phyloP scores from a whole-genome alignment of 2,797 vertebrate species.

The Danio kyathit region DNA sequence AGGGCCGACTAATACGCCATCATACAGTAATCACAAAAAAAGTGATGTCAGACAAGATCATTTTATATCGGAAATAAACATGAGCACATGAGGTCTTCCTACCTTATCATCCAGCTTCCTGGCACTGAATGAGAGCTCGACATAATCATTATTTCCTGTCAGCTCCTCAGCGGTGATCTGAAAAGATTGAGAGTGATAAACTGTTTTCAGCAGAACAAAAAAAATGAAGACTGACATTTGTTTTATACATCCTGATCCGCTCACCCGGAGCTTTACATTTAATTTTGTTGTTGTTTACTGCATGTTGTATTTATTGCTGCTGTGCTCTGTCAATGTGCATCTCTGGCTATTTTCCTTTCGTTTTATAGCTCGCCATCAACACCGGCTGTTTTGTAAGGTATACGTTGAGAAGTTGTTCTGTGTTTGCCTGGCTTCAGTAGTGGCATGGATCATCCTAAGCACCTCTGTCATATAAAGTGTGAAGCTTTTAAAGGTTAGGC shows the following conservation, averaged over 20 bases:
- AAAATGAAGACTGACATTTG: constrained; percentile 27
- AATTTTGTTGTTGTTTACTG: no score
- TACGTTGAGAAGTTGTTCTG: background rate
- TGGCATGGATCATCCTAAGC: constrained; percentile 5
- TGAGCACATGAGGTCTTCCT: constrained; percentile 51
- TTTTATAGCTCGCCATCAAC: background rate
- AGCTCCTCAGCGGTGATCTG: constrained; percentile 96
- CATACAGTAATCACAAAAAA: no score
- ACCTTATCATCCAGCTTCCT: constrained; percentile 99
- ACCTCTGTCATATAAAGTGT: constrained; percentile 12
- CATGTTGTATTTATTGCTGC: background rate
- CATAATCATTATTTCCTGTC: constrained; percentile 96
- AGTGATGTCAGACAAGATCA: background rate
- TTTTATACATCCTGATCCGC: constrained; percentile 27
- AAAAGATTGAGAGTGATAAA: constrained; percentile 27
- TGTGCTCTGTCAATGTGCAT: constrained; percentile 27
- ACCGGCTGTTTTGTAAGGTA: background rate
- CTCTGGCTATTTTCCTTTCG: background rate
- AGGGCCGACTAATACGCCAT: no score
- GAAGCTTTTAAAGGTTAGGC: constrained; percentile 32
- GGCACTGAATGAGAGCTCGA: constrained; percentile 95
- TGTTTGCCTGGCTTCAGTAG: constrained; percentile 19
- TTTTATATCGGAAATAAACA: constrained; percentile 3
- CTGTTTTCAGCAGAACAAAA: constrained; percentile 13
- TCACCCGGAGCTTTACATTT: constrained; percentile 1